These are phyloP conservation scores for Gallinago stenura DNA, from an alignment of 2,797 vertebrate genomes.

Conservation along the genomic window DNA sequence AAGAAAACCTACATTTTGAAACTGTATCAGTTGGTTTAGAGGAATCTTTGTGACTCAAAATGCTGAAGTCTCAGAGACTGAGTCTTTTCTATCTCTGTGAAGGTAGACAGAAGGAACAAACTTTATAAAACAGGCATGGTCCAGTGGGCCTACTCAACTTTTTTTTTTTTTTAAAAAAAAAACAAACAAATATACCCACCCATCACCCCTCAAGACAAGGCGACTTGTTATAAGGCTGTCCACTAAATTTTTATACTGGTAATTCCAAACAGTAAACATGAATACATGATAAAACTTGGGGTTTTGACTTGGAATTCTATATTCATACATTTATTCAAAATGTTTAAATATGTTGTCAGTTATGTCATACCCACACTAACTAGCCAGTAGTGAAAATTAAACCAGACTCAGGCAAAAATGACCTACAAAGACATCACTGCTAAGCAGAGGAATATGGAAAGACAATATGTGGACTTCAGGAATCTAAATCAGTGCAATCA, in stretches of 20 bases:
- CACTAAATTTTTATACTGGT: background rate
- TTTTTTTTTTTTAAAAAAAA: background rate
- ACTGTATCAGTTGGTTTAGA: background rate
- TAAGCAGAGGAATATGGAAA: background rate
- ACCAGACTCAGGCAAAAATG: background rate
- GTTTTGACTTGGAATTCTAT: background rate
- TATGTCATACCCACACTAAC: background rate
- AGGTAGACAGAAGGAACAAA: background rate
- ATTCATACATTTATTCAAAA: background rate
- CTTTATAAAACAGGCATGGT: background rate
- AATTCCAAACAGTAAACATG: background rate
- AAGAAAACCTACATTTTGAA: background rate
- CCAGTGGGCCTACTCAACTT: background rate
- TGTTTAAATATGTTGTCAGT: background rate
- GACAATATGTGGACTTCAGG: background rate
- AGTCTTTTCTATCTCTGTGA: background rate
- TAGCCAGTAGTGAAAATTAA: background rate
- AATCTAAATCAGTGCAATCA: background rate
- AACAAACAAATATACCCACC: accelerated
- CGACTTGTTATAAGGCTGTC: background rate
- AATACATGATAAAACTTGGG: background rate
- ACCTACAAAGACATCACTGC: background rate
- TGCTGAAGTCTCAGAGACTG: background rate
- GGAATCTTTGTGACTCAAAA: background rate
- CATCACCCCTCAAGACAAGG: background rate